Evolutionary conservation across 2,888 invertebrate genomes (phyloP), one percentile per base, ranked within the genome.

Genomic region (Boloria euphrosyne): DNA sequence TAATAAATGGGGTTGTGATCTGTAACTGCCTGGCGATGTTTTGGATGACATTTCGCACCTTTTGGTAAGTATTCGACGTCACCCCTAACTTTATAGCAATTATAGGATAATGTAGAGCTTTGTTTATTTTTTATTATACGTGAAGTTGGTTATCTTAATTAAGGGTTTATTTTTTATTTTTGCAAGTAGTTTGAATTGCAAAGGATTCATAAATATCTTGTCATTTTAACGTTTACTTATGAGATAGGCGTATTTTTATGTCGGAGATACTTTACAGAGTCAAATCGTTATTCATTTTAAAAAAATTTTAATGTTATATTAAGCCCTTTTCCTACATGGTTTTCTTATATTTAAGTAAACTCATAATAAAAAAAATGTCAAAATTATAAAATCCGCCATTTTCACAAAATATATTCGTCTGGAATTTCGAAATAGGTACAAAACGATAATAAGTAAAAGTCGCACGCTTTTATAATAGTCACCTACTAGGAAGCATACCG

Each of bases 1-100:
- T 87, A 83, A 89, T 87, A 85, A 86, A 85, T 80, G 83, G 81
- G 86, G 84, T 83, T 78, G 80, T 90, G 90, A 91, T 91, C 91
- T 91, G 89, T 90, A 90, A 90, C 90, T 91, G 91, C 90, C 84
- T 80, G 83, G 71, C 68, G 75, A 69, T 82, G 3, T 79, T 78
- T 70, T 71, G 13, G 4, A 69, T 82, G 82, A 83, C 79, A 70
- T 81, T 89, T 89, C 76, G 85, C 90, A 90, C 90, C 90, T 89
- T 89, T 82, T 73, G 75, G 80, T 77, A 80, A 76, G 68, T 75
- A 85, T 85, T 87, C 81, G 78, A 73, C 46, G 46, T 46, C 46
- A 38, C 44, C 18, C n/a, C 50, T 59, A 18, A 59, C 22, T 47
- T 38, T 52, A 13, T n/a, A n/a, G 38, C 17, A 44, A 16, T 16